Percentiles rank a stretch among this genome's conserved stretches.
Conservation (phyloP, 2,888 invertebrate genomes). For the Tetragonisca angustula region DNA sequence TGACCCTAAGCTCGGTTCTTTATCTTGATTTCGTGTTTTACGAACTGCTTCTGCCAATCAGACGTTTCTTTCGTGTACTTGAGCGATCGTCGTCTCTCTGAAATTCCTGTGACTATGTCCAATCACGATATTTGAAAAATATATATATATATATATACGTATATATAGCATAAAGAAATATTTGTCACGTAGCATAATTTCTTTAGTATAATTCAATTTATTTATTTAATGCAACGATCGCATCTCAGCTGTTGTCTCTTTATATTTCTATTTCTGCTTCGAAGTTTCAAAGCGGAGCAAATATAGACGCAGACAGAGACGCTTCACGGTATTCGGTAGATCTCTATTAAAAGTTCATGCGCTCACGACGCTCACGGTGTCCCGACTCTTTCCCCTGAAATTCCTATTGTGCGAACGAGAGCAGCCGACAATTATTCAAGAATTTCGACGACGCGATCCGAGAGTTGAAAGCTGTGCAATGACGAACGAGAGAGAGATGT, state of each 20-base stretch:
- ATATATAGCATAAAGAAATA: not conserved
- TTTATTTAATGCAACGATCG: not conserved
- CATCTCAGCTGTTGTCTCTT: not conserved
- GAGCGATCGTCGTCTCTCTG: not conserved
- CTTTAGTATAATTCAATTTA: not conserved
- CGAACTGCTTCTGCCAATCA: conserved; percentile 20
- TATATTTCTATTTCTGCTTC: not conserved
- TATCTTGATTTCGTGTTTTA: conserved; percentile 29
- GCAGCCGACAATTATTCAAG: conserved; percentile 30
- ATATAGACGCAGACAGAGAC: not conserved
- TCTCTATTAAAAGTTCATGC: not conserved
- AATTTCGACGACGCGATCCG: conserved; percentile 37
- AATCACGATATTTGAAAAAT: too few species aligned
- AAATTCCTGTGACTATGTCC: not conserved
- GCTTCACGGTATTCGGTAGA: not conserved
- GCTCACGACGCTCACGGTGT: conserved; percentile 1
- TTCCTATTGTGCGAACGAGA: not conserved
- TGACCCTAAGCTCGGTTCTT: not conserved
- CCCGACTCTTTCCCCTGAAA: not conserved
- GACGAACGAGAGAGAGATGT: conserved; percentile 1
- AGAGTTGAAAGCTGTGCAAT: conserved; percentile 1
- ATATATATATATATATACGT: too few species aligned
- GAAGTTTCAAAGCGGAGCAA: not conserved
- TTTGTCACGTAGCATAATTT: not conserved
- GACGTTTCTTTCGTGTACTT: conserved; percentile 19